phyloP scores from a whole-genome alignment of 2,888 invertebrate genomes.

The Sphaerophoria rueppellii region DNA sequence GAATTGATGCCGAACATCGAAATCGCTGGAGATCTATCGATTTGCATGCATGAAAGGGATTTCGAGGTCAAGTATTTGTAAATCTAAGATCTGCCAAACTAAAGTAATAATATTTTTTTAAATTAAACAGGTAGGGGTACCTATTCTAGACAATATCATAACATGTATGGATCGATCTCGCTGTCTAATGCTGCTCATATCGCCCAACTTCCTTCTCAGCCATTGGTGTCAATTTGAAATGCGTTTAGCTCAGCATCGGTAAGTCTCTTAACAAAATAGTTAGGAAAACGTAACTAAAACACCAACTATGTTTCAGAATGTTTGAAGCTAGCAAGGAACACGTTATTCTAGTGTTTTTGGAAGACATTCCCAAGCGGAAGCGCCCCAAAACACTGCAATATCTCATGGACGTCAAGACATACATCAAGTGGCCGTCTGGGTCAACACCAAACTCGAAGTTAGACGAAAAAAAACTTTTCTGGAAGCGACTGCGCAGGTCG shows the following conservation, averaged over 20 bases:
- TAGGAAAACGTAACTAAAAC: background rate
- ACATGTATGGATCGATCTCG: constrained; percentile 87
- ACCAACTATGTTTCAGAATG: constrained; percentile 82
- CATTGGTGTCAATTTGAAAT: constrained; percentile 90
- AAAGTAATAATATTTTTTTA: too few relatives aligned
- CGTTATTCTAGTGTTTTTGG: constrained; percentile 86
- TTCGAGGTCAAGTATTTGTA: constrained; percentile 83
- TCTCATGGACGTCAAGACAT: constrained; percentile 87
- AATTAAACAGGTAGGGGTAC: constrained; percentile 84
- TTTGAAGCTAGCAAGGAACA: constrained; percentile 86
- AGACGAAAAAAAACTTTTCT: constrained; percentile 81
- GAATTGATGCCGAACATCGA: constrained; percentile 86
- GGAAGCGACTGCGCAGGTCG: constrained; percentile 80
- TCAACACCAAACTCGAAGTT: constrained; percentile 68
- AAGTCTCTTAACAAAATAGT: too few relatives aligned
- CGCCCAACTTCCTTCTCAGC: constrained; percentile 85
- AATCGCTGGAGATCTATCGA: constrained; percentile 83
- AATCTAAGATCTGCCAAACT: too few relatives aligned
- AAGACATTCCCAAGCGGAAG: constrained; percentile 85
- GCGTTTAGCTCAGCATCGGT: constrained; percentile 87
- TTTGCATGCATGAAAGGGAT: constrained; percentile 88
- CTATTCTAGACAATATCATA: constrained; percentile 88
- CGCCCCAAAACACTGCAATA: constrained; percentile 86
- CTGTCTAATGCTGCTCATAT: constrained; percentile 86
- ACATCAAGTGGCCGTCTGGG: constrained; percentile 86